phyloP scores from a whole-genome alignment of 2,113 vertebrate species.

The Shinisaurus crocodilurus region DNA sequence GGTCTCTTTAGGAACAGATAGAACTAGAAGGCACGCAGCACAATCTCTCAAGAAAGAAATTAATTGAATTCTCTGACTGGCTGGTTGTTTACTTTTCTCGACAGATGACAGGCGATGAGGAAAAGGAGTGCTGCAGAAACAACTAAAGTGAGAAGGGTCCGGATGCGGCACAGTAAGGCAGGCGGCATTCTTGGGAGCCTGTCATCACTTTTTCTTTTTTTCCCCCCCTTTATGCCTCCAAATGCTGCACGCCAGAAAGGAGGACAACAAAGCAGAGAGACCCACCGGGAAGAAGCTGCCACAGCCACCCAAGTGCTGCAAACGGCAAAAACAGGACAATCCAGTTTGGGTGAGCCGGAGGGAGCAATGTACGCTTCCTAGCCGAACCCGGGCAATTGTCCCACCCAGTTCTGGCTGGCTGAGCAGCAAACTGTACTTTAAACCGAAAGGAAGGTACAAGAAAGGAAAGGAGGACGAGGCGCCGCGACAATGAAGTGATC shows the following conservation, averaged over 20 bases:
- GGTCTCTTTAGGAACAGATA: no score
- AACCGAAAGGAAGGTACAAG: not conserved
- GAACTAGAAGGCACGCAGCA: no score
- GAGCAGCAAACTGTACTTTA: not conserved
- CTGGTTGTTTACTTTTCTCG: not conserved
- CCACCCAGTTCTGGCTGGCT: not conserved
- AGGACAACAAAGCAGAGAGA: not conserved
- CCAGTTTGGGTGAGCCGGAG: constrained; percentile 21
- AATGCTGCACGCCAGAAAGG: not conserved
- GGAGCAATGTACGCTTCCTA: not conserved
- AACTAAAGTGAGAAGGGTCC: not conserved
- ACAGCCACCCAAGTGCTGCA: not conserved
- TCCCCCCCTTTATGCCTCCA: not conserved
- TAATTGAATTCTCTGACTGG: not conserved
- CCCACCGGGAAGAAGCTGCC: not conserved
- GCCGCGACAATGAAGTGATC: not conserved
- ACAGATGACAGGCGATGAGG: not conserved
- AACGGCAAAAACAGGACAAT: constrained; percentile 14
- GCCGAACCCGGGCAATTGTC: not conserved
- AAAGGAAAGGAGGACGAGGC: not conserved
- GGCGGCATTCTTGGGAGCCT: not conserved
- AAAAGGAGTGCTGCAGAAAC: not conserved
- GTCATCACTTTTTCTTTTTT: not conserved
- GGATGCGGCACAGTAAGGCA: not conserved
- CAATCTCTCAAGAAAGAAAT: not conserved